Conservation (phyloP, 2,888 invertebrate species). For the Quadroppia sp. region DNA sequence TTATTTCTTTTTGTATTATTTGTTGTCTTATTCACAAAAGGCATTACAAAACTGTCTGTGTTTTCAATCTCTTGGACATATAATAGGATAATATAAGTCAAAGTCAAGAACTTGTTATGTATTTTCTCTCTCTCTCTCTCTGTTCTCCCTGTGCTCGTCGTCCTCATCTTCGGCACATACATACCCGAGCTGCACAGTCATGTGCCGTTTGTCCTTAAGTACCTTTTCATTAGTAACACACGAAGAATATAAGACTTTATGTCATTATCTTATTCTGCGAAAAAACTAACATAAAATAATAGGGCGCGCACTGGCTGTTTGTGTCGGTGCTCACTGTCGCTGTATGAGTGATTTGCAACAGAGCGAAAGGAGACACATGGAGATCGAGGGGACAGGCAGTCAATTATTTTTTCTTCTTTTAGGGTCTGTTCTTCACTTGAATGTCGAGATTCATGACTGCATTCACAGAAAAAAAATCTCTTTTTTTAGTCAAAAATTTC, state of each 20-base stretch:
- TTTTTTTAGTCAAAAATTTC: background rate
- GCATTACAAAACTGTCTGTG: background rate
- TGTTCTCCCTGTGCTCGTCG: background rate
- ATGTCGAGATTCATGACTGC: conserved; percentile 12
- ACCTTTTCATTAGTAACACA: conserved; percentile 9
- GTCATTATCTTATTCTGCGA: conserved; percentile 6
- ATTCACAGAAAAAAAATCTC: background rate
- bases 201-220: background rate
- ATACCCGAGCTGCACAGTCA: no score
- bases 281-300: conserved; percentile 24
- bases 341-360: background rate
- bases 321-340: background rate
- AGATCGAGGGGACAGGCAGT: background rate
- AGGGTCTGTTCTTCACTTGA: background rate
- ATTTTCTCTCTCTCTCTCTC: background rate
- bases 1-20: background rate
- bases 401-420: background rate
- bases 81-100: conserved; percentile 8
- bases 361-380: background rate
- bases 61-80: conserved; percentile 5
- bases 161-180: no score
- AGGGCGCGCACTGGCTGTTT: background rate
- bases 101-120: background rate
- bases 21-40: background rate
- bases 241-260: background rate